Conservation (phyloP, 2,113 vertebrate species). For the Stictonetta naevosa region DNA sequence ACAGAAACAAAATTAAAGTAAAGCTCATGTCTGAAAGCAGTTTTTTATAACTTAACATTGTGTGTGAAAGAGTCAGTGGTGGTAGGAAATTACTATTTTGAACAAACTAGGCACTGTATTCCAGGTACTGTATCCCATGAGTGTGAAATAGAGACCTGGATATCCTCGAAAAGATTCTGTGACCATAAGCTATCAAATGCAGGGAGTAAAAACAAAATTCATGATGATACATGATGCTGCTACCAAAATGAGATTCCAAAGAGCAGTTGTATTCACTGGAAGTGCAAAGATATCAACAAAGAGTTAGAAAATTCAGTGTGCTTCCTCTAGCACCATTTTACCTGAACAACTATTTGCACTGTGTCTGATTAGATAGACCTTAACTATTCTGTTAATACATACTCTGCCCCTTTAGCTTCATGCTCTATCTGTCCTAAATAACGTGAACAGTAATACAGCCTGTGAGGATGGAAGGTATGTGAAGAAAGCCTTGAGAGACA, state of each 20-base stretch:
- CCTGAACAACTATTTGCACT: background rate
- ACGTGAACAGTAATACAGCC: background rate
- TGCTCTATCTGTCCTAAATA: background rate
- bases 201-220: background rate
- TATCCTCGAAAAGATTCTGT: background rate
- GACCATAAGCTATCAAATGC: background rate
- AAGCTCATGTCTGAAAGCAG: background rate
- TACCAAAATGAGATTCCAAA: background rate
- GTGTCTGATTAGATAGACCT: background rate
- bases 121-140: background rate
- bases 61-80: background rate
- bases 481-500: background rate
- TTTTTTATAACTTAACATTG: background rate
- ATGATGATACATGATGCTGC: background rate
- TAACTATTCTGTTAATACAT: background rate
- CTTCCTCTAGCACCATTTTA: background rate
- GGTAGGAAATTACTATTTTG: background rate
- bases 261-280: background rate
- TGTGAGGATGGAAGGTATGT: background rate
- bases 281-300: fast-evolving
- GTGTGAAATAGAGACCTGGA: background rate
- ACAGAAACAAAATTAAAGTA: background rate
- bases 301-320: background rate
- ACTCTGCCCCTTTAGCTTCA: background rate
- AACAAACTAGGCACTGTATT: background rate